Conservation (phyloP, 30 jellyfish, hydroid and myxozoan species). For the Clytia hemisphaerica region DNA sequence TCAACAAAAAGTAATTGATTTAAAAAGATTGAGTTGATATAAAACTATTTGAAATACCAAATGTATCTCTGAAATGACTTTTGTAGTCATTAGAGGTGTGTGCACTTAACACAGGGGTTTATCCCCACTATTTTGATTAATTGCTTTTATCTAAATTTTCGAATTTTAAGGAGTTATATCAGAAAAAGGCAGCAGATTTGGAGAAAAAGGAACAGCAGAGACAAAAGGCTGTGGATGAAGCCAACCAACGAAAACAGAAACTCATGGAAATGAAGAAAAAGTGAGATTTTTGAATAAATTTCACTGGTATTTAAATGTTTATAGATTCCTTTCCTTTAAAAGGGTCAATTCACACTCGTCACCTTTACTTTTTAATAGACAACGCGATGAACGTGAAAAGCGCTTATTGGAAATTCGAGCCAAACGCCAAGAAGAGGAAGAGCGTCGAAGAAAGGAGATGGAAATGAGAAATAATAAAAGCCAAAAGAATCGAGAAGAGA, state of each 20-base stretch:
- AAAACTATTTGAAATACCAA: no score
- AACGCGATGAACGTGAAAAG: conserved; percentile 83
- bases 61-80: no score
- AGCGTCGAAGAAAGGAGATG: conserved; percentile 32
- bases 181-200: conserved; percentile 49
- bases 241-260: conserved; percentile 47
- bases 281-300: conserved; percentile 31
- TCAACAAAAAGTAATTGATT: no score
- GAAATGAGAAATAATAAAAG: conserved; percentile 2
- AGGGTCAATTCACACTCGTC: no score
- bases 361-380: conserved; percentile 41
- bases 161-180: no score
- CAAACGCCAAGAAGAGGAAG: conserved; percentile 68
- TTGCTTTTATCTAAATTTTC: no score
- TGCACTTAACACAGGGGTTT: no score
- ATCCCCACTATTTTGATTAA: no score
- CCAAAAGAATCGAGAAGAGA: conserved; percentile 52
- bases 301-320: no score
- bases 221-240: conserved; percentile 40
- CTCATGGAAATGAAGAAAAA: conserved; percentile 44
- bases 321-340: no score
- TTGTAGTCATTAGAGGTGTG: no score
- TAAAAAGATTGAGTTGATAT: no score
- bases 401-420: conserved; percentile 67
- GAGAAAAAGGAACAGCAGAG: conserved; percentile 39